phyloP scores from a whole-genome alignment of 2,888 invertebrate genomes.

The Drosophila austrosaltans region DNA sequence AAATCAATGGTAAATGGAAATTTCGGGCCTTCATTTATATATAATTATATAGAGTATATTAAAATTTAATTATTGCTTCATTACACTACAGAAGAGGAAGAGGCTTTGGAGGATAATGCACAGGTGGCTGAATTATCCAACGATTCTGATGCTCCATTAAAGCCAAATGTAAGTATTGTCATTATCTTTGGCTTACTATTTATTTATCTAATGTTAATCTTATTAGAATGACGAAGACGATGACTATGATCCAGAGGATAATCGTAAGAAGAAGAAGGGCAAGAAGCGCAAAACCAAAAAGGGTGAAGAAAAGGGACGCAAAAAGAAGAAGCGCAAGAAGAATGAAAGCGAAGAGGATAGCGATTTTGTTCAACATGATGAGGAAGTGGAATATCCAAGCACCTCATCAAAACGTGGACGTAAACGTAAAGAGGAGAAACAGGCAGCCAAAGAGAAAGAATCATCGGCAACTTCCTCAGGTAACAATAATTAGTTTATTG shows the following conservation, averaged over 20 bases:
- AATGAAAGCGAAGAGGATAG: constrained; percentile 96
- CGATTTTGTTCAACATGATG: constrained; percentile 88
- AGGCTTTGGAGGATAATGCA: constrained; percentile 80
- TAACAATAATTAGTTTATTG: neutral
- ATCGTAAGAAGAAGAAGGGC: constrained; percentile 93
- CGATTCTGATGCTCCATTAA: constrained; percentile 83
- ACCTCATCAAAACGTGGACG: constrained; percentile 81
- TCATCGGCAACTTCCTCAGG: constrained; percentile 70
- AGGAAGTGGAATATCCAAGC: constrained; percentile 87
- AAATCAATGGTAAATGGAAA: neutral
- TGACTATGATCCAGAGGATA: constrained; percentile 94
- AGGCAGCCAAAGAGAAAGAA: constrained; percentile 82
- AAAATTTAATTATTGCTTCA: neutral
- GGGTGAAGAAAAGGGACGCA: constrained; percentile 96
- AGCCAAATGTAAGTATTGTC: constrained; percentile 80
- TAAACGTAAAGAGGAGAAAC: constrained; percentile 82
- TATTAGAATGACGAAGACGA: constrained; percentile 86
- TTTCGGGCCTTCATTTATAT: neutral
- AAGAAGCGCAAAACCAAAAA: constrained; percentile 97
- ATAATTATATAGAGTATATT: neutral
- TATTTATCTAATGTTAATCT: neutral
- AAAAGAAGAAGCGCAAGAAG: constrained; percentile 96
- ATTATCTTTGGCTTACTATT: neutral
- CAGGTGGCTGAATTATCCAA: constrained; percentile 82
- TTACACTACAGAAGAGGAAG: constrained; percentile 80